phyloP scores from a whole-genome alignment of 2,113 vertebrate genomes.

The Greenwoodochromis staneri region DNA sequence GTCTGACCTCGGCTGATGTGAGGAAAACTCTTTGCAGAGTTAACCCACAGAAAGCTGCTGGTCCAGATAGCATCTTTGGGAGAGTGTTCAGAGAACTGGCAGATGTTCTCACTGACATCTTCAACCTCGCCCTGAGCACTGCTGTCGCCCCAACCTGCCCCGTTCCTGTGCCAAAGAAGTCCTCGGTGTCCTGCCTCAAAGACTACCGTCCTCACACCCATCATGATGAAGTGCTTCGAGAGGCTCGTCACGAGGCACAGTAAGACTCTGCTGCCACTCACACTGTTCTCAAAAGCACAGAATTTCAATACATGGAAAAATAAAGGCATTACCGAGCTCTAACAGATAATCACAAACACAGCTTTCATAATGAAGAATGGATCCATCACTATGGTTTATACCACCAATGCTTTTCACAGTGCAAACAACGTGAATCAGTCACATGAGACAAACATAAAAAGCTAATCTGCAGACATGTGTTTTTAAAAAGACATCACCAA shows the following conservation, averaged over 20 bases:
- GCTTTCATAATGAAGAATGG: not conserved
- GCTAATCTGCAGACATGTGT: not conserved
- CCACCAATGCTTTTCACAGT: not conserved
- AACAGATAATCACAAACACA: not conserved
- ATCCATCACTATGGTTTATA: not conserved
- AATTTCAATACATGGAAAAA: not conserved
- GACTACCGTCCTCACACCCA: not conserved
- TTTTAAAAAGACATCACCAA: not conserved
- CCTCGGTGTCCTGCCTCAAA: not conserved
- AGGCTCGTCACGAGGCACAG: not conserved
- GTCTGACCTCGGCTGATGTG: not conserved
- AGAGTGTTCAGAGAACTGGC: not conserved
- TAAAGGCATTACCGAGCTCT: not conserved
- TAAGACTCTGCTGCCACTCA: not conserved
- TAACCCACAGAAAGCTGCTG: not conserved
- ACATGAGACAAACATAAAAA: not conserved
- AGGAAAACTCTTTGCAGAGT: not conserved
- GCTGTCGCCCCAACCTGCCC: not conserved
- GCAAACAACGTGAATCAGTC: not conserved
- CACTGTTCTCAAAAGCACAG: not conserved
- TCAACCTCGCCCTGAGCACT: not conserved
- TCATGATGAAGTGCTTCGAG: not conserved
- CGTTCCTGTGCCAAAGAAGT: not conserved
- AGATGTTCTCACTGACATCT: not conserved
- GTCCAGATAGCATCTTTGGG: not conserved